Evolutionary conservation across 1,140 invertebrate genomes (phyloP).

Genomic region (Sarcophaga bullata): DNA sequence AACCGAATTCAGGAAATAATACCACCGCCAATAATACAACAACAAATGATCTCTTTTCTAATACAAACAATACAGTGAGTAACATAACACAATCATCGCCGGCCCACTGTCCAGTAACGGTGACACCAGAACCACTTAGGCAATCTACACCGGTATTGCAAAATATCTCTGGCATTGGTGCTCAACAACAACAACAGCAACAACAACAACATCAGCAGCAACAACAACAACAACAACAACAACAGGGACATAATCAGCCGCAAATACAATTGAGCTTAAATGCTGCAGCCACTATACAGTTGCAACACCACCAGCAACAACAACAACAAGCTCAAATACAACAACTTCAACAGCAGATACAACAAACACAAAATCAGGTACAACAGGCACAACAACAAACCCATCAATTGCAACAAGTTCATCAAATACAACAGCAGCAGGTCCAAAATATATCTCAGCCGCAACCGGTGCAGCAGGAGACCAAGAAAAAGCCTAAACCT

Average conservation of each 20-base stretch:
- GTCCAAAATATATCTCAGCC: conserved; percentile 25
- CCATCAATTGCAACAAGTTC: conserved; percentile 47
- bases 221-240: conserved; percentile 49
- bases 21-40: conserved; percentile 32
- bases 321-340: conserved; percentile 52
- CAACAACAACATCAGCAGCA: conserved; percentile 43
- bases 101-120: conserved; percentile 54
- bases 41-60: conserved; percentile 50
- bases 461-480: conserved; percentile 42
- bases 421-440: conserved; percentile 45
- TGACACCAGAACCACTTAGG: conserved; percentile 59
- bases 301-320: conserved; percentile 59
- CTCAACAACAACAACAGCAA: conserved; percentile 49
- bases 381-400: conserved; percentile 59
- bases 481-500: conserved; percentile 60
- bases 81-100: conserved; percentile 54
- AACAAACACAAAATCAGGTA: conserved; percentile 51
- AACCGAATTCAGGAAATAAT: conserved; percentile 37
- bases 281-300: conserved; percentile 53
- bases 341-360: conserved; percentile 42
- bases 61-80: conserved; percentile 1
- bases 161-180: conserved; percentile 40
- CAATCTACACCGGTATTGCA: conserved; percentile 42
- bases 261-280: conserved; percentile 41
- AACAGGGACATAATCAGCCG: conserved; percentile 46